These are phyloP conservation scores for Panzeria rudis DNA, from an alignment of 2,888 invertebrate species.

Conservation along the genomic window DNA sequence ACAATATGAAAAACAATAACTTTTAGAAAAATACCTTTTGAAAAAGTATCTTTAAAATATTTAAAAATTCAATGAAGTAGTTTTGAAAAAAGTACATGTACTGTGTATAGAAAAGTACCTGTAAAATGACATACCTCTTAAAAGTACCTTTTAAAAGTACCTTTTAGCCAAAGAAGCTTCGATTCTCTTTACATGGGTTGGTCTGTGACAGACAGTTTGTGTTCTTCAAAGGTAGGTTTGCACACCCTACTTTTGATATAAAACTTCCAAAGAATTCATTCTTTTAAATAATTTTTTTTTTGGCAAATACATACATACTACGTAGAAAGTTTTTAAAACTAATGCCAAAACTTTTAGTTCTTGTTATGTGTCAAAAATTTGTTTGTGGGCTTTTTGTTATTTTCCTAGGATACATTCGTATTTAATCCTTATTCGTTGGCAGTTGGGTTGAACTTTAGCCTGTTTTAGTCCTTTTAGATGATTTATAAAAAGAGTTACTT, in stretches of 20 bases:
- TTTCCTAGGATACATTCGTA: slow-evolving; percentile 3
- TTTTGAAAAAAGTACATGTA: background rate
- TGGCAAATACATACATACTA: background rate
- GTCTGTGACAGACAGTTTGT: background rate
- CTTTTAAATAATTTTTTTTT: slow-evolving; percentile 2
- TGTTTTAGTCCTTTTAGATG: slow-evolving; percentile 36
- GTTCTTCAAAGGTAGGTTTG: background rate
- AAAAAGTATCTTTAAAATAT: background rate
- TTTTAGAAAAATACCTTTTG: background rate
- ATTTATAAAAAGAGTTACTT: background rate
- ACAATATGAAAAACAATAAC: background rate
- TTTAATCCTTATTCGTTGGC: slow-evolving; percentile 28
- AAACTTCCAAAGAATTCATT: slow-evolving; percentile 46
- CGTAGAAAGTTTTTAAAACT: background rate
- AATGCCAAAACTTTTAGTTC: slow-evolving; percentile 22
- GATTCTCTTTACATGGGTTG: too few relatives aligned
- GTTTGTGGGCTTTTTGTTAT: background rate
- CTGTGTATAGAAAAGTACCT: background rate
- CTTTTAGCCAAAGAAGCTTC: too few relatives aligned
- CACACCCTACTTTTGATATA: background rate
- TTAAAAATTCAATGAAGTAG: too few relatives aligned
- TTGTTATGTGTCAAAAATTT: slow-evolving; percentile 1
- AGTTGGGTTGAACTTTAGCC: slow-evolving; percentile 38
- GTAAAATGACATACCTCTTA: too few relatives aligned
- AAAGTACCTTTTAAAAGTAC: too few relatives aligned